Conservation (phyloP, 2,113 vertebrate genomes). For the Petaurus breviceps region DNA sequence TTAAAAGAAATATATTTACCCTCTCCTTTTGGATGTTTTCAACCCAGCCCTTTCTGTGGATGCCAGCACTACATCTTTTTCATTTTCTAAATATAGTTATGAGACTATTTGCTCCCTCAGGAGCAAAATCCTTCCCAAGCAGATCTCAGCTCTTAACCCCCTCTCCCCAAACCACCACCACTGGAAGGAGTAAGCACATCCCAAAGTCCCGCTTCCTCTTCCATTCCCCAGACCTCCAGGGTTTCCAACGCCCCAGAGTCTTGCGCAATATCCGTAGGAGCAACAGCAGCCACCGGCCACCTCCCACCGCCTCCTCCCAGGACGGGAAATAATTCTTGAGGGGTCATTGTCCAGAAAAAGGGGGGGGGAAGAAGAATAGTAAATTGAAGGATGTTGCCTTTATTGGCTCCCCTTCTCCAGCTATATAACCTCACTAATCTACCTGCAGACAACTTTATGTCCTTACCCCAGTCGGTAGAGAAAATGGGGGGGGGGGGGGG, state of each 20-base stretch:
- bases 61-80: slow-evolving; percentile 8
- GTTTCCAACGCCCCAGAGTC: slow-evolving; percentile 82
- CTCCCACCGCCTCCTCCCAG: slow-evolving; percentile 68
- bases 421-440: slow-evolving; percentile 20
- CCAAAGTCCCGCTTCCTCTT: slow-evolving; percentile 83
- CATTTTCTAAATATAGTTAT: slow-evolving; percentile 5
- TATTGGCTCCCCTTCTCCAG: slow-evolving; percentile 62
- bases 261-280: slow-evolving; percentile 86
- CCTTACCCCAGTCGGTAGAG: slow-evolving; percentile 29
- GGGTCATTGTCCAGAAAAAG: slow-evolving; percentile 74
- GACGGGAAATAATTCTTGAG: slow-evolving; percentile 76
- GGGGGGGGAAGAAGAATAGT: not conserved
- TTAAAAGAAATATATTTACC: slow-evolving; percentile 17
- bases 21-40: not conserved
- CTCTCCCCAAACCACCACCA: slow-evolving; percentile 53
- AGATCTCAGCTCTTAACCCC: slow-evolving; percentile 56
- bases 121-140: slow-evolving; percentile 75
- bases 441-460: slow-evolving; percentile 45
- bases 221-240: slow-evolving; percentile 82
- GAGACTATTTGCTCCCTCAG: slow-evolving; percentile 41
- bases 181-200: slow-evolving; percentile 79
- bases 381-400: slow-evolving; percentile 63
- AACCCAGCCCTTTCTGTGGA: slow-evolving; percentile 43
- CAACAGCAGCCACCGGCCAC: slow-evolving; percentile 58
- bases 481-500: slow-evolving; percentile 38